Base-by-base conservation (phyloP, 1,140 invertebrate genomes). In the Mya arenaria region DNA sequence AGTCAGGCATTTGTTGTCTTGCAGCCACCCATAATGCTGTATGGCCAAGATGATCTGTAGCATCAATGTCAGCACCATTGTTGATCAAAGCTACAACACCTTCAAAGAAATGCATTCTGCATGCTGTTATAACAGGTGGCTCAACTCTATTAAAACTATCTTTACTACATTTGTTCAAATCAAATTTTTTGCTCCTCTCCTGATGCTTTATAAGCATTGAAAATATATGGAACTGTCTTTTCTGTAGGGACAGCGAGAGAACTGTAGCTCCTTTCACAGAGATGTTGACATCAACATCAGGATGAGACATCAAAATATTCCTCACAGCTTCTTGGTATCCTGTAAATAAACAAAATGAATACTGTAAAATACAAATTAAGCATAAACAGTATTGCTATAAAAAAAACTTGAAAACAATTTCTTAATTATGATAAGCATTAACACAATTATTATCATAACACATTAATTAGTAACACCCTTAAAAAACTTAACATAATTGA, bases 81-180 rank as follows among this genome's bases (percentile, higher is more conserved):
- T 85, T 86, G 6, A 91, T 81, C 17, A 91, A 69, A 34, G 85
- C 84, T n/a, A 87, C 81, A 28, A 91, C 89, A 36, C 88, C 89
- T 81, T 91, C 90, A 65, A 87, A 74, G 78, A 90, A 90, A 75
- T 90, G 89, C 82, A 91, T 85, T 55, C 90, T 85, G 68, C 90
- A 90, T 8, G 90, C 89, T 62, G 90, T 91, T n/a, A 91, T 90
- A 17, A 91, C 75, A 4, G 90, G 90, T n/a, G 90, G 90, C 56
- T 91, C 90, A 63, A 89, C 81, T 39, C 90, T 74, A 32, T 88
- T 89, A 8, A 90, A 83, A 60, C 86, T 83, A 75, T 91, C 90
- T 72, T 90, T 90, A 82, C 90, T 91, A 55, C 87, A 87, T 77
- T 89, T 89, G 80, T 91, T 89, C 23, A 91, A 63, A 69, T 90